Evolutionary conservation across 2,797 vertebrate genomes (phyloP).

Genomic region (Acanthurus leucopareius): DNA sequence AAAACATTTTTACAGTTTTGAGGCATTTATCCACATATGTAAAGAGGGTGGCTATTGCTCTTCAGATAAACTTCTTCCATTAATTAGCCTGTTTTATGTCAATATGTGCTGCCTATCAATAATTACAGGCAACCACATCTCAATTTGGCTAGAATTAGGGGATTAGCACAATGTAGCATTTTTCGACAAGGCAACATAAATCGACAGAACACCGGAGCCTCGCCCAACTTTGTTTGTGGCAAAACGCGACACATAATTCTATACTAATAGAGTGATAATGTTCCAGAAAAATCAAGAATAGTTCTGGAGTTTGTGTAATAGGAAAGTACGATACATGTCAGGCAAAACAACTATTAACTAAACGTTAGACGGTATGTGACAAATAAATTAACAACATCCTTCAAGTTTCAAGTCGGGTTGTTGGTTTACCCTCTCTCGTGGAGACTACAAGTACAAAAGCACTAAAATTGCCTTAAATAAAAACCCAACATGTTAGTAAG

Average conservation of each 20-base stretch:
- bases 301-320: rapidly evolving
- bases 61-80: not conserved
- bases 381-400: not conserved
- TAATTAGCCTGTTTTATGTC: slow-evolving; percentile 9
- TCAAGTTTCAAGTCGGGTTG: slow-evolving; percentile 11
- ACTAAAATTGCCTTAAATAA: not conserved
- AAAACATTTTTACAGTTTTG: not conserved
- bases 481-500: not conserved
- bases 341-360: not conserved
- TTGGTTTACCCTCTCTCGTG: not conserved
- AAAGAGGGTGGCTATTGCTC: too few relatives aligned
- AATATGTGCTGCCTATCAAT: too few relatives aligned
- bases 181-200: too few relatives aligned
- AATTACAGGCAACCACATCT: too few relatives aligned
- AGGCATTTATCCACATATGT: not conserved
- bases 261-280: not conserved
- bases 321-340: not conserved
- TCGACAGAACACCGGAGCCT: slow-evolving; percentile 5
- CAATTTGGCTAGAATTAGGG: too few relatives aligned
- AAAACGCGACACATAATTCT: slow-evolving; percentile 15
- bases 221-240: slow-evolving; percentile 21
- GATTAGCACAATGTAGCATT: too few relatives aligned
- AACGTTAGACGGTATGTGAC: too few relatives aligned
- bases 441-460: not conserved
- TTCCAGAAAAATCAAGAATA: not conserved